A percentile compares a stretch with the other conserved stretches of the same genome.
Conservation (phyloP, 1,140 invertebrate species). For the Liolophura sinensis region DNA sequence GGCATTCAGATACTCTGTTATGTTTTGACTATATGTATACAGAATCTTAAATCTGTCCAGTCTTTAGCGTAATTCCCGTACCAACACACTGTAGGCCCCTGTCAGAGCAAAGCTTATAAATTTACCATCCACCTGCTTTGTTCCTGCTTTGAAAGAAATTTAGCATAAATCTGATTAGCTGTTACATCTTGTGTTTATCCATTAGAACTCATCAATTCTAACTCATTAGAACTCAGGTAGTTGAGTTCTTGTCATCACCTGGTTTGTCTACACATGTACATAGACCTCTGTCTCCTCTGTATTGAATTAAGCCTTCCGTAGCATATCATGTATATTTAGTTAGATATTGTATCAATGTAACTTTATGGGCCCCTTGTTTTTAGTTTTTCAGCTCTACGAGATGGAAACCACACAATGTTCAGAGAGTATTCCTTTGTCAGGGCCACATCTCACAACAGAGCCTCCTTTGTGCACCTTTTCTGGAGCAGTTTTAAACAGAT, state of each 20-base stretch:
- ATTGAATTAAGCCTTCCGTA: background rate
- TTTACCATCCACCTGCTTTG: no score
- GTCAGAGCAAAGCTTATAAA: no score
- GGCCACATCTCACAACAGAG: conserved; percentile 54
- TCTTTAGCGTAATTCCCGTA: background rate
- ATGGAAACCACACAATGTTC: conserved; percentile 57
- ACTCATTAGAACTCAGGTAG: background rate
- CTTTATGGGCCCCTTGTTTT: background rate
- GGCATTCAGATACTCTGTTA: no score
- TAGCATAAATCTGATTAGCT: no score
- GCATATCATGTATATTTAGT: background rate
- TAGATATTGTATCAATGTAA: no score
- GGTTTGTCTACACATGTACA: background rate
- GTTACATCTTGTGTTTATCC: no score
- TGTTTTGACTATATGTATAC: no score
- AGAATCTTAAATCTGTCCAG: no score
- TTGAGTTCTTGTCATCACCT: background rate
- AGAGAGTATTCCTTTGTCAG: conserved; percentile 53
- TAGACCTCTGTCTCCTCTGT: background rate
- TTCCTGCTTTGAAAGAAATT: no score
- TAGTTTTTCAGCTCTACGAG: conserved; percentile 53
- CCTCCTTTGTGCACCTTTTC: conserved; percentile 54
- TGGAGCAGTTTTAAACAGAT: conserved; percentile 56
- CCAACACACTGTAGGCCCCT: no score
- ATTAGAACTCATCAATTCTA: background rate